These are phyloP conservation scores for Osedax fenrisi DNA, from an alignment of 2,888 invertebrate species.

Conservation along the genomic window DNA sequence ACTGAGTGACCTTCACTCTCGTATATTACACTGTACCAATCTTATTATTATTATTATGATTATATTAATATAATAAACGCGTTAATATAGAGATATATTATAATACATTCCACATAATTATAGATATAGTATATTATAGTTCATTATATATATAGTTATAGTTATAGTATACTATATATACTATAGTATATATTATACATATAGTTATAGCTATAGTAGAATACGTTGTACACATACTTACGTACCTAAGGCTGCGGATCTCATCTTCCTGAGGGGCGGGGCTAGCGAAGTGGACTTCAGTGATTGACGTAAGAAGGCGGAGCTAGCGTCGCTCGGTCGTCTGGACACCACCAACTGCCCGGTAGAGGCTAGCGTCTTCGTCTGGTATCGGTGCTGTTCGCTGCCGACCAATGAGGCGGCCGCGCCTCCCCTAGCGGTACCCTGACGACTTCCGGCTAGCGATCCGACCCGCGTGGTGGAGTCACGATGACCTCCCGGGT, in stretches of 20 bases:
- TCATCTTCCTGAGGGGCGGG: constrained; percentile 30
- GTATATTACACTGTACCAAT: too few species aligned
- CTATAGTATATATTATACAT: too few species aligned
- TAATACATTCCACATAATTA: too few species aligned
- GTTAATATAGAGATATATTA: too few species aligned
- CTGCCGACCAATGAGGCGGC: background rate
- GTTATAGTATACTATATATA: too few species aligned
- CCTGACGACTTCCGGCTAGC: background rate
- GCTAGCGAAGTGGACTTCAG: constrained; percentile 36
- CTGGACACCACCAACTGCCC: background rate
- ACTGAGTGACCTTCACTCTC: too few species aligned
- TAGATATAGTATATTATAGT: too few species aligned
- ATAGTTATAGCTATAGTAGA: too few species aligned
- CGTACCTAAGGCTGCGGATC: constrained; percentile 37
- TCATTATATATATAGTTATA: too few species aligned
- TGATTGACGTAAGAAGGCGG: constrained; percentile 33
- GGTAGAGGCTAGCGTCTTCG: background rate
- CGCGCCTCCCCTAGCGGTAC: background rate
- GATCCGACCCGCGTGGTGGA: background rate
- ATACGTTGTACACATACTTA: too few species aligned
- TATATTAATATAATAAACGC: too few species aligned
- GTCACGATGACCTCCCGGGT: background rate
- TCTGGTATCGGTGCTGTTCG: background rate
- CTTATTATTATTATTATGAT: too few species aligned
- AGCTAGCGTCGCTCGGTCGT: constrained; percentile 31